Conservation (phyloP, 1,140 invertebrate species). For the Triops longicaudatus region DNA sequence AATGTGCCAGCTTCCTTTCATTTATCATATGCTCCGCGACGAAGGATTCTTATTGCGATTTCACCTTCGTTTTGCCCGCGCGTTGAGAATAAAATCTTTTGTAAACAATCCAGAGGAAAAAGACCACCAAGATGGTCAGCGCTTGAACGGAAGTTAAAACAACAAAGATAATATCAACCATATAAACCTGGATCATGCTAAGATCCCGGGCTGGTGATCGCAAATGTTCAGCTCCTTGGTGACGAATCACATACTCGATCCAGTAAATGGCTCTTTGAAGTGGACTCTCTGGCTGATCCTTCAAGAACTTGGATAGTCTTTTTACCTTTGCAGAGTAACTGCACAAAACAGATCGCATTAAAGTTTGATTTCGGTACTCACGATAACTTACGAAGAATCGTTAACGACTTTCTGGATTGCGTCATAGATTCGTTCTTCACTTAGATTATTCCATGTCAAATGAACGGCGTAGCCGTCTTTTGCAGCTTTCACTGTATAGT, state of each 20-base stretch:
- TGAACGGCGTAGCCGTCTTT: conserved; percentile 22
- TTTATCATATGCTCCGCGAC: no score
- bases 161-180: neutral
- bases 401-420: conserved; percentile 21
- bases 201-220: conserved; percentile 29
- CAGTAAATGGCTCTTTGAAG: conserved; percentile 30
- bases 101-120: no score
- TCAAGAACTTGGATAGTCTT: conserved; percentile 20
- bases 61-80: no score
- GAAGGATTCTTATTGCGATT: no score
- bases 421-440: conserved; percentile 20
- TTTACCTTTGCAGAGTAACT: conserved; percentile 16
- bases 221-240: conserved; percentile 31
- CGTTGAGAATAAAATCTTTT: no score
- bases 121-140: no score
- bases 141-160: no score
- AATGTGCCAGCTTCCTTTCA: no score
- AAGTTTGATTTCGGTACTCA: neutral
- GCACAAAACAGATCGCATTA: neutral
- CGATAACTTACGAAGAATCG: neutral
- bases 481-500: neutral
- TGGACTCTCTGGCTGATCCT: conserved; percentile 29
- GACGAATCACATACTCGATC: conserved; percentile 32
- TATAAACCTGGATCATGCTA: conserved; percentile 18
- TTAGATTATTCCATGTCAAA: conserved; percentile 24